Percentiles rank a stretch among this genome's conserved stretches.
Evolutionary conservation across 2,888 invertebrate genomes (phyloP).

Genomic region (Laothoe populi): DNA sequence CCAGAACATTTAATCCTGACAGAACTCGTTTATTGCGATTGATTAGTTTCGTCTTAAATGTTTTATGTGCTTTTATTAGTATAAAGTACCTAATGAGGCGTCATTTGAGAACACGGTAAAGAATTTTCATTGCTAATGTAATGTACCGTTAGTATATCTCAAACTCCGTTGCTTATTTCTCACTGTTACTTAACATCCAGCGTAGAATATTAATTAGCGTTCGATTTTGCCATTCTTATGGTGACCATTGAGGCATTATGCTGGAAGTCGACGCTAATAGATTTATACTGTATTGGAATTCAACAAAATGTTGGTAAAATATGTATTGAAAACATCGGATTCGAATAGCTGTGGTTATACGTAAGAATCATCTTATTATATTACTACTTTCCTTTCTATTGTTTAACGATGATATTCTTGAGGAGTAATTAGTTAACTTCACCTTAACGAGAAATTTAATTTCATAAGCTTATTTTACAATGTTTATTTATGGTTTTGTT

Average conservation of each 20-base stretch:
- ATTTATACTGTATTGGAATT: constrained; percentile 14
- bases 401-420: too few species aligned
- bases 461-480: too few species aligned
- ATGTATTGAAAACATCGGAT: neutral
- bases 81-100: neutral
- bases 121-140: constrained; percentile 37
- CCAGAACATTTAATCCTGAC: too few species aligned
- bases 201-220: constrained; percentile 43
- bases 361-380: too few species aligned
- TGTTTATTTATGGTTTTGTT: too few species aligned
- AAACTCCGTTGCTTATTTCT: constrained; percentile 31
- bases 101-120: constrained; percentile 29
- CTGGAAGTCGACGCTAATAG: constrained; percentile 2
- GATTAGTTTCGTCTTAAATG: neutral
- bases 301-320: neutral
- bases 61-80: neutral
- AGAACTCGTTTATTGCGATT: too few species aligned
- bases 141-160: constrained; percentile 34
- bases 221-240: constrained; percentile 24
- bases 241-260: neutral
- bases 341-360: too few species aligned
- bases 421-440: too few species aligned
- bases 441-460: too few species aligned
- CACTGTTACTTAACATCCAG: constrained; percentile 35
- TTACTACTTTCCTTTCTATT: too few species aligned